Conservation (phyloP, 2,113 vertebrate species). For the Pachycephala philippinensis region DNA sequence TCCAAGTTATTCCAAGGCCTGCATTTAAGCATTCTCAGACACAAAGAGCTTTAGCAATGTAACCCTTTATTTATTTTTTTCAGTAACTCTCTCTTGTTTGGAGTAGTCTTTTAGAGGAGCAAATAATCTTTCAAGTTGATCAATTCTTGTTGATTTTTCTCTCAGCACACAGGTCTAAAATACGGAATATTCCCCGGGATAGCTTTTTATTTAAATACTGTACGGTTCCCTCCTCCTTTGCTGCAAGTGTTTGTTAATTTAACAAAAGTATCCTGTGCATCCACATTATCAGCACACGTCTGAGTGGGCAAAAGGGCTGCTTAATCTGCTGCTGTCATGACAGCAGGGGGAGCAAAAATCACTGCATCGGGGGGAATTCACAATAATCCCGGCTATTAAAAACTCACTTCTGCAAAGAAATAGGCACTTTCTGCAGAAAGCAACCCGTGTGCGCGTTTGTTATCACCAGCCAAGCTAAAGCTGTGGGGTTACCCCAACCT, state of each 20-base stretch:
- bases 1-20: not conserved
- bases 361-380: conserved; percentile 24
- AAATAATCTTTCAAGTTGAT: not conserved
- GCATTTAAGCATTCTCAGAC: not conserved
- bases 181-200: not conserved
- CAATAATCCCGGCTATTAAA: not conserved
- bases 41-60: not conserved
- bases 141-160: not conserved
- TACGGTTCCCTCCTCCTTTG: not conserved
- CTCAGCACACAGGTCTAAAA: not conserved
- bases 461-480: not conserved
- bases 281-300: not conserved
- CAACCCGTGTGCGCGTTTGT: not conserved
- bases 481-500: not conserved
- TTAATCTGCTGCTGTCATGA: conserved; percentile 27
- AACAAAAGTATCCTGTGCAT: not conserved
- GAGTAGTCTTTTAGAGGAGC: not conserved
- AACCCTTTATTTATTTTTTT: not conserved
- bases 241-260: not conserved
- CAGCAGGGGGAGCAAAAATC: conserved; percentile 66
- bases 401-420: not conserved
- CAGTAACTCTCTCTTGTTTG: not conserved
- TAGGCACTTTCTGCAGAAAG: not conserved
- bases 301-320: not conserved
- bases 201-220: not conserved